Conservation (phyloP, 2,888 invertebrate species). For the Slavum lentiscoides region DNA sequence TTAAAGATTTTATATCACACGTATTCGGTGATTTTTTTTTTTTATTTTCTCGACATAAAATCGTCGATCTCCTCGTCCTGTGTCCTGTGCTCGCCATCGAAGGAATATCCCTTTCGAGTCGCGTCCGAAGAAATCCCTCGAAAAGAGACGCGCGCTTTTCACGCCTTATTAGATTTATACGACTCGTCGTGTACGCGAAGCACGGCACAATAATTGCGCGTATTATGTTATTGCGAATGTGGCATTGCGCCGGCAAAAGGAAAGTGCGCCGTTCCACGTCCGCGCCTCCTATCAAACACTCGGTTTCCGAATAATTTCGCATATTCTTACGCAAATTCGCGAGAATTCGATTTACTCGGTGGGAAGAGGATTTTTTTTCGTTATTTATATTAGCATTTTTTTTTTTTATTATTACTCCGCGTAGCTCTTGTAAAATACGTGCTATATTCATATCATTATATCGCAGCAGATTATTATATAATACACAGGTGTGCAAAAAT, state of each 20-base stretch:
- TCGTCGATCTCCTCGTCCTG: not conserved
- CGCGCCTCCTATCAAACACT: not conserved
- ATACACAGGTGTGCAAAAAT: no score
- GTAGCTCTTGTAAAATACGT: not conserved
- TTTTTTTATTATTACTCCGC: not conserved
- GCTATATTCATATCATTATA: no score
- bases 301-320: constrained; percentile 19
- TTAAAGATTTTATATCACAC: no score
- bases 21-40: constrained; percentile 19
- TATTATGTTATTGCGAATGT: not conserved
- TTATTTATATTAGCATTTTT: no score
- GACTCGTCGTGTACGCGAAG: not conserved
- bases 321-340: constrained; percentile 43
- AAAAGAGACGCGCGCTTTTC: constrained; percentile 36
- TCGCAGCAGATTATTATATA: no score
- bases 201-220: no score
- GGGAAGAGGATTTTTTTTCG: not conserved
- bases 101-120: not conserved
- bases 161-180: constrained; percentile 48
- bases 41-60: not conserved
- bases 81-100: no score
- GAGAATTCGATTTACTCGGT: constrained; percentile 37
- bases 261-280: constrained; percentile 11
- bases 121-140: constrained; percentile 29
- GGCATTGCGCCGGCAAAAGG: not conserved